Evolutionary conservation across 1,140 invertebrate genomes (phyloP).

Genomic region (Drosophila suzukii): DNA sequence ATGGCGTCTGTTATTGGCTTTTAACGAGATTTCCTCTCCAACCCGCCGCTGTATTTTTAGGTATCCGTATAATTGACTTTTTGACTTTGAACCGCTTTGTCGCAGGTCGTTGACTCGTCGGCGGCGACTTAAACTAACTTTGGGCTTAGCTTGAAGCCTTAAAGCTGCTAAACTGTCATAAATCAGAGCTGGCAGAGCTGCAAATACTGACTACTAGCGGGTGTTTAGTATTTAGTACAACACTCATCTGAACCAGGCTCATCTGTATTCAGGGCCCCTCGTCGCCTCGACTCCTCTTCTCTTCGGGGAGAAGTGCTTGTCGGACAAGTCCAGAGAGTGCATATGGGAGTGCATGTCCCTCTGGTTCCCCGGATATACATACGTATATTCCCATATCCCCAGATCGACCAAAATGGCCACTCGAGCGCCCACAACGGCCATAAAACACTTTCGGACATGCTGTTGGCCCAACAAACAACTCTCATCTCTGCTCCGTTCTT

Average conservation of each 20-base stretch:
- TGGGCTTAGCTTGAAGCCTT: constrained; percentile 44
- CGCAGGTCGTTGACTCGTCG: constrained; percentile 62
- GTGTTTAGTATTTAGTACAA: constrained; percentile 54
- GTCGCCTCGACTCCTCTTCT: constrained; percentile 48
- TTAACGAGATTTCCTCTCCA: constrained; percentile 80
- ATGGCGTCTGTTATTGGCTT: constrained; percentile 82
- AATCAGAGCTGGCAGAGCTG: constrained; percentile 48
- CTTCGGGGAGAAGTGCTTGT: constrained; percentile 71
- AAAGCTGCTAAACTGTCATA: constrained; percentile 28
- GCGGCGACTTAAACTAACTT: constrained; percentile 33
- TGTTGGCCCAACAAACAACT: constrained; percentile 67
- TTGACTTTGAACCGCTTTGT: constrained; percentile 71
- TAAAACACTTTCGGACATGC: constrained; percentile 81
- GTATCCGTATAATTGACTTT: constrained; percentile 69
- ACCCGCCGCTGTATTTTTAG: constrained; percentile 49
- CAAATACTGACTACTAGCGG: constrained; percentile 49
- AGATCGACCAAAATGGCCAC: constrained; percentile 70
- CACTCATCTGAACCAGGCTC: constrained; percentile 33
- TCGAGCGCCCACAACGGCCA: constrained; percentile 75
- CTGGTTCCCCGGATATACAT: constrained; percentile 1
- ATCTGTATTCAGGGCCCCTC: constrained; percentile 14
- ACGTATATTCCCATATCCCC: constrained; percentile 7
- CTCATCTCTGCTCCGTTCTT: constrained; percentile 55
- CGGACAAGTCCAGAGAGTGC: constrained; percentile 65
- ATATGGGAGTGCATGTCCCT: constrained; percentile 51